Base-by-base conservation (phyloP, 2,113 vertebrate species). In the Cyprinus carpio region DNA sequence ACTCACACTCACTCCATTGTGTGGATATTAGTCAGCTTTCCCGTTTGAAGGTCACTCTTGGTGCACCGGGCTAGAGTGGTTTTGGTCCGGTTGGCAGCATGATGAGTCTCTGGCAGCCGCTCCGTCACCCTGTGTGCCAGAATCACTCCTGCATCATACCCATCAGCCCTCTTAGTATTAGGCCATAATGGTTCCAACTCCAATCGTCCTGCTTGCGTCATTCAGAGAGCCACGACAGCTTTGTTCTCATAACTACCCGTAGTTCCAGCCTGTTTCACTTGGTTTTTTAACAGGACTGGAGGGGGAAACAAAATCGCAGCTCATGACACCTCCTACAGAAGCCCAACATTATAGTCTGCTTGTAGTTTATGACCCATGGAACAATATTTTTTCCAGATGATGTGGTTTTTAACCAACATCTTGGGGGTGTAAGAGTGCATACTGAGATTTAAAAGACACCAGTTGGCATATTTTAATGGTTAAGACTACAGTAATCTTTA, bases 11-110 rank as follows among this genome's bases (percentile, higher is more conserved):
- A 40, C 67, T 62, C 15, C 54, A 40, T 40, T 43, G 78, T 82
- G 58, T 76, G 83, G 81, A 86, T 83, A 86, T 88, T 76, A 88
- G 81, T 88, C 81, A 88, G 79, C 49, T 16, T 18, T 86, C 23
- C 13, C 49, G 27, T 76, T 23, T 75, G 46, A 78, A 67, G 49
- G 67, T 84, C 31, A 82, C 82, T 58, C 80, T 81, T 78, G 84
- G 83, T 74, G 80, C 83, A 75, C 81, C 69, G 76, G 81, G 60
- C 46, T 83, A 58, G 25, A 69, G 31, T 23, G 10, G 34, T 60
- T 67, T 56, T 49, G 76, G 40, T 85, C 65, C 69, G 37, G 16
- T 62, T 80, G 54, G 71, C 84, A 81, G 34, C 18, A 31, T 20
- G 40, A 65, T 81, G 67, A 72, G 67, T 75, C 40, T 23, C 84